Base-by-base conservation (phyloP, 2,113 vertebrate species). In the Clarias batrachus region DNA sequence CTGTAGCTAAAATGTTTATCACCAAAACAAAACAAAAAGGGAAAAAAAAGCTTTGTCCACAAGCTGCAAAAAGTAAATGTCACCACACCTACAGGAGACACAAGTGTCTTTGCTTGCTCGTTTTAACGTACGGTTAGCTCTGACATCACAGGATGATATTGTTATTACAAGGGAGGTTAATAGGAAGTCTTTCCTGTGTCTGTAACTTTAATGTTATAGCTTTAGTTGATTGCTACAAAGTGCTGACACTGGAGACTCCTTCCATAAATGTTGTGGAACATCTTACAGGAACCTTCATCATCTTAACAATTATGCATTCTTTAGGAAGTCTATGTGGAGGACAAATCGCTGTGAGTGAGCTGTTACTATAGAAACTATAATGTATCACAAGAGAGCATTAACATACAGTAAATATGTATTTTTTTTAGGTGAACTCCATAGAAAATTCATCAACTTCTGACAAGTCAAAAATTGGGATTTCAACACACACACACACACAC, bases 161-260 rank as follows among this genome's bases (percentile, higher is more conserved):
- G 41, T 52, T 52, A 52, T 48, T 79, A 30, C 8, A 79, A 13
- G 19, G 6, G 0, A 59, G 14, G 30, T 57, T 33, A 57, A 68
- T 30, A 68, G 27, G 65, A 70, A 70, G 68, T 37, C 68, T 70
- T 70, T 70, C 66, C 68, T 70, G 68, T 37, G 68, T 70, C 16
- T 2, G 68, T 30, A 37, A 70, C 25, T 41, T 56, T n/a, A 56
- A 77, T 52, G 74, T 14, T 77, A n/a, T 21, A 73, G 25, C 17
- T n/a, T 77, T 27, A 16, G 4, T 27, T 56, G 21, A 74, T 3
- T 41, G 33, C n/a, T 14, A 6, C 17, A 76, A 13, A 77, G 25
- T 56, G 2, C 74, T 54, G 74, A 17, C 48, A 76, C 25, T 76
- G 73, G 41, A 57, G 23, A 56, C 52, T 57, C 52, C 52, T 57